Evolutionary conservation across 2,888 invertebrate species (phyloP), one percentile per base, ranked within the genome.

Genomic region (Synergus japonicus): DNA sequence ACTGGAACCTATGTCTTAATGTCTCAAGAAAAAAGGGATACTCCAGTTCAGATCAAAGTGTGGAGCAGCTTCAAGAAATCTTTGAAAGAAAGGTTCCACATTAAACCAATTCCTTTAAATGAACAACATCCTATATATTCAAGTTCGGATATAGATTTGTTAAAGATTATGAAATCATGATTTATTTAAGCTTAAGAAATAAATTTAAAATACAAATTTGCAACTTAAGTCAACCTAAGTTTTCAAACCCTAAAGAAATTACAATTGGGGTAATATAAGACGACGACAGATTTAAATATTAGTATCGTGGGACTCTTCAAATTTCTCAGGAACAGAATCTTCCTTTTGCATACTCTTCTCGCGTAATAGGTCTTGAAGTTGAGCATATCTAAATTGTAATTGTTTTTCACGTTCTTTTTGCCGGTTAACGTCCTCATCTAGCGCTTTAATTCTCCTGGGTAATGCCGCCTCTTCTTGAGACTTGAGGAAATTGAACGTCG

Each of bases 371-470:
- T 95, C 94, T 85, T 96, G 95, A 0, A 98, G 93, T 83, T 96
- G 95, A 0, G 96, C 95, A 91, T 96, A 99, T 86, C 95, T 95
- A 82, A 94, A 94, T 93, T 99, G 99, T 76, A 99, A 93, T 80
- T 95, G 95, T 87, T 96, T 96, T 91, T 99, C 99, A 79, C 99
- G 94, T 84, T 98, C 97, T 87, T 96, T 97, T 93, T 99, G 98
- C 78, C 98, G 94, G 82, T 95, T 96, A 0, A 98, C 98, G 91
- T 99, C 98, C 90, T 98, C 98, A 78, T 97, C 97, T 82, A 98
- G 92, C 0, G 96, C 97, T 94, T 97, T 97, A 89, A 98, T 94
- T 89, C 99, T 94, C 83, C 97, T 95, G 0, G 98, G 98, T 88
- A 99, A 95, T 37, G 98, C 99, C 29, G 96, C 95, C 86, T 95